A percentile compares a stretch with the other conserved stretches of the same genome.
Evolutionary conservation across 2,888 invertebrate genomes (phyloP).

Genomic region (Sarcophaga subvicina): DNA sequence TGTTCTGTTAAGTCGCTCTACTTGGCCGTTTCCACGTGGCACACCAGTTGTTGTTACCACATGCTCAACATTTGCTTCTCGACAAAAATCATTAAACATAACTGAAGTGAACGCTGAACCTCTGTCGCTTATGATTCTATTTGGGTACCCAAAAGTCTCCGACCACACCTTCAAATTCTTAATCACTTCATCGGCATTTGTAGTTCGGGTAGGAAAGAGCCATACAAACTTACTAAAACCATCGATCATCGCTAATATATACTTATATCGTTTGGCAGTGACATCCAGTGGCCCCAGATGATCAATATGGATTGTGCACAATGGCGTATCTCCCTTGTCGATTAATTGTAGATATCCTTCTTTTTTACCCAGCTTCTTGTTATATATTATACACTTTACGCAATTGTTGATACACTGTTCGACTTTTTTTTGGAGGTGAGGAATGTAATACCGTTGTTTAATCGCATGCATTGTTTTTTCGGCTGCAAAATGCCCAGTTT

Average conservation of each 20-base stretch:
- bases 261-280: conserved; percentile 61
- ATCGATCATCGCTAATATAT: conserved; percentile 57
- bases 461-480: conserved; percentile 48
- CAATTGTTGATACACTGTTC: conserved; percentile 50
- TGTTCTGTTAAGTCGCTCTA: conserved; percentile 11
- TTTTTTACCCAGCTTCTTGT: conserved; percentile 60
- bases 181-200: conserved; percentile 24
- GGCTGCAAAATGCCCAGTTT: conserved; percentile 36
- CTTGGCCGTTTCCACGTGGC: background rate
- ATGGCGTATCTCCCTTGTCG: conserved; percentile 57
- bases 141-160: conserved; percentile 29
- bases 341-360: conserved; percentile 58
- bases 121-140: conserved; percentile 30
- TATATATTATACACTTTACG: conserved; percentile 55
- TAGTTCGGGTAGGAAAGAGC: conserved; percentile 51
- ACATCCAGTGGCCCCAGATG: conserved; percentile 57
- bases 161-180: conserved; percentile 10
- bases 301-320: conserved; percentile 50
- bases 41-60: conserved; percentile 5
- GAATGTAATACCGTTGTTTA: conserved; percentile 55
- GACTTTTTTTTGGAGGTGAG: conserved; percentile 60
- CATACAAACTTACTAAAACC: conserved; percentile 55
- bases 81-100: conserved; percentile 11
- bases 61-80: conserved; percentile 9
- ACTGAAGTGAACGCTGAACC: conserved; percentile 32